Conservation (phyloP, 2,888 invertebrate genomes). For the Ornithoptera priamus region DNA sequence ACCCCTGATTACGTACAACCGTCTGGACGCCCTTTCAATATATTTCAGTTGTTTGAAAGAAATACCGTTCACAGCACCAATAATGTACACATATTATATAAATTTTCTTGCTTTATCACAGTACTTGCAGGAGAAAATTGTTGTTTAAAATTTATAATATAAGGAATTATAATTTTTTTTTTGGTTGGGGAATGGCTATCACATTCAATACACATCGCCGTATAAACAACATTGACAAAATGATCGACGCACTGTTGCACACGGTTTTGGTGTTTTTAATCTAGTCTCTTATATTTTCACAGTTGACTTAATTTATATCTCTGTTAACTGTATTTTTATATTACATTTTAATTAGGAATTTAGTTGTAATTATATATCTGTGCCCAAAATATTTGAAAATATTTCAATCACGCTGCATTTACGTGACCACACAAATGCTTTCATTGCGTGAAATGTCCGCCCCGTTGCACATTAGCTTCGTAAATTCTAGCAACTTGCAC, state of each 20-base stretch:
- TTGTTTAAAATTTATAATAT: too few species aligned
- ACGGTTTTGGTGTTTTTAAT: too few species aligned
- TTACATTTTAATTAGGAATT: neutral
- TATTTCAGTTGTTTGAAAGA: constrained; percentile 36
- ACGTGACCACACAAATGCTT: constrained; percentile 34
- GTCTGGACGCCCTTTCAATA: constrained; percentile 50
- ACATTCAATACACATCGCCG: too few species aligned
- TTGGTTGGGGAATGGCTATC: too few species aligned
- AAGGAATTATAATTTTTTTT: too few species aligned
- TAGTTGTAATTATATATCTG: constrained; percentile 12
- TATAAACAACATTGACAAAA: too few species aligned
- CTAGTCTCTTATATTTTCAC: too few species aligned
- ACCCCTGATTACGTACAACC: constrained; percentile 40
- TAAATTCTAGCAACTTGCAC: constrained; percentile 31
- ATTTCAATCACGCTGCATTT: constrained; percentile 30
- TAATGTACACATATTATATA: constrained; percentile 1
- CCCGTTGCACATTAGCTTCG: constrained; percentile 29
- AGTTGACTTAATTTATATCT: too few species aligned
- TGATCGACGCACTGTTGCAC: too few species aligned
- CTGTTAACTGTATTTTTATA: neutral
- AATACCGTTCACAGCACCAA: constrained; percentile 20
- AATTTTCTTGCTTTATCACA: constrained; percentile 5
- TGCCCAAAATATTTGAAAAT: constrained; percentile 26
- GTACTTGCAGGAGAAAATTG: neutral
- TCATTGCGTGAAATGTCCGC: constrained; percentile 37